phyloP scores from a whole-genome alignment of 2,797 vertebrate genomes.

The Miichthys miiuy region DNA sequence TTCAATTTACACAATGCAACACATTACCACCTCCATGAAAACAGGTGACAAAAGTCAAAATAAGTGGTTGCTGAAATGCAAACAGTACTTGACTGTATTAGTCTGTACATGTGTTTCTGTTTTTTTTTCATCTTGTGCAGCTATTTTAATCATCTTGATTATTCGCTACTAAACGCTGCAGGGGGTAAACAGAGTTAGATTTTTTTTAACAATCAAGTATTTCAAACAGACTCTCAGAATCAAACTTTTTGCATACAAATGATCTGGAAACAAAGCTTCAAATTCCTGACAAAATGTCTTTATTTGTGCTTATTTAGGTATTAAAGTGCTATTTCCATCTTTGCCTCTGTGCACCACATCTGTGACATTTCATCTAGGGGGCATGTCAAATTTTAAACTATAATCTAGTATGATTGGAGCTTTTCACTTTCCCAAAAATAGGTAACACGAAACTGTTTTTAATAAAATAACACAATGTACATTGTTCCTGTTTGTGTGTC shows the following conservation, averaged over 20 bases:
- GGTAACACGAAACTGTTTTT: neutral
- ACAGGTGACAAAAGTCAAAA: neutral
- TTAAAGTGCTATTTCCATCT: slow-evolving; percentile 29
- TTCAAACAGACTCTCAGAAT: slow-evolving; percentile 10
- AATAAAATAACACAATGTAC: neutral
- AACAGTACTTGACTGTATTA: neutral
- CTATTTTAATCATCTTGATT: slow-evolving; percentile 34
- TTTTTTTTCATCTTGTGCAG: slow-evolving; percentile 4
- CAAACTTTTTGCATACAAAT: slow-evolving; percentile 15
- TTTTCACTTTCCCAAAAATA: slow-evolving; percentile 17
- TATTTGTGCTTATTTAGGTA: slow-evolving; percentile 23
- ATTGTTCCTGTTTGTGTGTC: slow-evolving; percentile 22
- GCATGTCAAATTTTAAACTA: slow-evolving; percentile 37
- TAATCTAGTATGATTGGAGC: slow-evolving; percentile 29
- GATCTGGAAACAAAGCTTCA: slow-evolving; percentile 25
- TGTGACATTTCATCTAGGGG: slow-evolving; percentile 26
- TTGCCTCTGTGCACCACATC: slow-evolving; percentile 1
- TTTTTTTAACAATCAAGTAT: slow-evolving; percentile 20
- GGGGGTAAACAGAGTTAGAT: neutral
- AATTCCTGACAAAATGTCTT: slow-evolving; percentile 24
- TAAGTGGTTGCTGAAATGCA: neutral
- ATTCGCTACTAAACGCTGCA: neutral
- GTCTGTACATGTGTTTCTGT: neutral
- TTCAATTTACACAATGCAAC: neutral
- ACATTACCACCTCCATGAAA: neutral